These are phyloP conservation scores for Pyrochroa serraticornis DNA, from an alignment of 2,888 invertebrate species.

Conservation along the genomic window DNA sequence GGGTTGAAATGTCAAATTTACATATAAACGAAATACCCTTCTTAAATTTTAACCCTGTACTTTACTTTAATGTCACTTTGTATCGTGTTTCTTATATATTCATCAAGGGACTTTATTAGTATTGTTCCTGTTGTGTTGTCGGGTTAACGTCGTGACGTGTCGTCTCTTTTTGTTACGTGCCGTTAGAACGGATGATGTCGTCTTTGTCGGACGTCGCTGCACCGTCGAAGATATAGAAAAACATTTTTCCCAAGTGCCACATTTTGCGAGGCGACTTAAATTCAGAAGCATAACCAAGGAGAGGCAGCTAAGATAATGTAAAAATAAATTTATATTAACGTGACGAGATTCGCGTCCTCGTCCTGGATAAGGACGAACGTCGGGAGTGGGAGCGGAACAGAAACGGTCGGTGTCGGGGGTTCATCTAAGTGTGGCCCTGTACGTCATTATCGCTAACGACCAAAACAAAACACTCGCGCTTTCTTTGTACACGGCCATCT, in stretches of 20 bases:
- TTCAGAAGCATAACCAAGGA: slow-evolving; percentile 36
- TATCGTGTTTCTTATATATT: slow-evolving; percentile 58
- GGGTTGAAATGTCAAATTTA: slow-evolving; percentile 44
- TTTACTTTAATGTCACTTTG: slow-evolving; percentile 56
- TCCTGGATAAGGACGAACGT: slow-evolving; percentile 14
- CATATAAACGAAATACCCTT: slow-evolving; percentile 52
- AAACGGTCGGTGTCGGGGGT: slow-evolving; percentile 32
- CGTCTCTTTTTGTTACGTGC: slow-evolving; percentile 8
- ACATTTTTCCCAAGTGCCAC: slow-evolving; percentile 55
- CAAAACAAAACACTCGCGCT: slow-evolving; percentile 55
- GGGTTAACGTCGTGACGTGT: background rate
- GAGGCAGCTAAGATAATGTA: slow-evolving; percentile 48
- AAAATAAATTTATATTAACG: slow-evolving; percentile 47
- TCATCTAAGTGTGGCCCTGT: slow-evolving; percentile 47
- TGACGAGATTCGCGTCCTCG: slow-evolving; percentile 22
- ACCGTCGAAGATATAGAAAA: slow-evolving; percentile 30
- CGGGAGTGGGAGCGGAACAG: slow-evolving; percentile 14
- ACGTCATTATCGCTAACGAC: slow-evolving; percentile 56
- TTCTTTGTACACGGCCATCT: slow-evolving; percentile 55
- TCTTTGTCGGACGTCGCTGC: slow-evolving; percentile 13
- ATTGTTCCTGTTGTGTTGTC: slow-evolving; percentile 34
- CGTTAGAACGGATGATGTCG: background rate
- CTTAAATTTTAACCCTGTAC: slow-evolving; percentile 54
- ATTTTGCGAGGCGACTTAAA: slow-evolving; percentile 52
- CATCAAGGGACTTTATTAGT: slow-evolving; percentile 57